Evolutionary conservation across 2,113 vertebrate species (phyloP).

Genomic region (Trichomycterus rosablanca): DNA sequence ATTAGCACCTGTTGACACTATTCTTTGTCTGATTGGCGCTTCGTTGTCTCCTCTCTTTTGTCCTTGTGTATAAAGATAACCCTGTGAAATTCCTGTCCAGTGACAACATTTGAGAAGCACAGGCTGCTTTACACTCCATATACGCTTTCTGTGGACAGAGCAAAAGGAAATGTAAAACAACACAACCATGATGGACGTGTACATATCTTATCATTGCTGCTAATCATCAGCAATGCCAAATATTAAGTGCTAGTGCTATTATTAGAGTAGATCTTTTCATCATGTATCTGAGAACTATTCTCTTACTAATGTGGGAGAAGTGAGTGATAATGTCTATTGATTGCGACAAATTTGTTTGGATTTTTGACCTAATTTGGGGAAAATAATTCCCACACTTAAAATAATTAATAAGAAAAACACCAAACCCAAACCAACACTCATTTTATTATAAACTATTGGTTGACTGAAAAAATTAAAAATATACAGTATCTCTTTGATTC

Average conservation of each 20-base stretch:
- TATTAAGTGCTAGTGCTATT: background rate
- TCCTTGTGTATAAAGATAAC: slow-evolving; percentile 50
- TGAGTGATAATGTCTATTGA: too few relatives aligned
- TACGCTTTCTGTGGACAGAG: slow-evolving; percentile 6
- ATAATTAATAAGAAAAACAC: too few relatives aligned
- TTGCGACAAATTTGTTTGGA: too few relatives aligned
- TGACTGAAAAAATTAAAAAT: too few relatives aligned
- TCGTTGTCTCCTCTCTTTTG: slow-evolving; percentile 44
- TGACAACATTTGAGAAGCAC: slow-evolving; percentile 35
- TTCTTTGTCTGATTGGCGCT: slow-evolving; percentile 27
- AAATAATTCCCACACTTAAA: too few relatives aligned
- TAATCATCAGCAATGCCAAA: background rate
- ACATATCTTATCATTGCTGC: background rate
- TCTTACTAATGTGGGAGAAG: too few relatives aligned
- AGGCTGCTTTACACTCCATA: slow-evolving; percentile 29
- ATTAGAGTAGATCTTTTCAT: too few relatives aligned
- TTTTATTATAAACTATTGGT: too few relatives aligned
- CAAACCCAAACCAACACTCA: too few relatives aligned
- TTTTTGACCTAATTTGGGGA: too few relatives aligned
- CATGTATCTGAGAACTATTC: too few relatives aligned
- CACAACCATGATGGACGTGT: background rate
- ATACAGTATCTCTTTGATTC: too few relatives aligned
- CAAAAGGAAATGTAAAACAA: slow-evolving; percentile 10
- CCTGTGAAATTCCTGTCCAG: slow-evolving; percentile 36
- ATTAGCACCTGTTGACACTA: slow-evolving; percentile 25